A percentile compares a stretch with the other conserved stretches of the same genome.
These are phyloP conservation scores for human (Homo sapiens) DNA, from an alignment of 2,113 vertebrate genomes.

Conservation along the genomic window DNA sequence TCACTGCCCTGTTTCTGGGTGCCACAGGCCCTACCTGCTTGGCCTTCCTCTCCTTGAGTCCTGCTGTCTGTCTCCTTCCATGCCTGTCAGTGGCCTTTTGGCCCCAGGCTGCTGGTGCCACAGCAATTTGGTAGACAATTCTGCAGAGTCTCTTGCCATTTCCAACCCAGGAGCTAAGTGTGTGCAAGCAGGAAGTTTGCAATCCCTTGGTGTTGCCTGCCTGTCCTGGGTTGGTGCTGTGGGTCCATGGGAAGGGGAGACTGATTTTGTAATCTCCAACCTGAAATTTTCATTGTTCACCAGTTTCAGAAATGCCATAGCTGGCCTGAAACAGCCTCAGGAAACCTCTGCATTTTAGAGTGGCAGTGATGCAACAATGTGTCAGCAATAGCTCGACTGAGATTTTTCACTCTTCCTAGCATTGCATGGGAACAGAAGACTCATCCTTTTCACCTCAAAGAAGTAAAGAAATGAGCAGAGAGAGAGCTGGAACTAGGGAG, in stretches of 20 bases:
- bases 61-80: background rate
- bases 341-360: background rate
- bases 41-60: background rate
- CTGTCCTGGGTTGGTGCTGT: background rate
- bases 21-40: background rate
- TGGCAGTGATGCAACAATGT: background rate
- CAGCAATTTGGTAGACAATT: background rate
- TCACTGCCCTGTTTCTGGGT: background rate
- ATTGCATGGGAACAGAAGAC: background rate
- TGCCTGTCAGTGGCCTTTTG: background rate
- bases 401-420: background rate
- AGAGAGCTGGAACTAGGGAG: background rate
- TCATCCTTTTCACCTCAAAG: background rate
- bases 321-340: background rate
- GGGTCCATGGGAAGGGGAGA: background rate
- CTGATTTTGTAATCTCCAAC: background rate
- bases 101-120: background rate
- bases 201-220: background rate
- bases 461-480: background rate
- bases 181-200: background rate
- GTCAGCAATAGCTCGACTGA: fast-evolving
- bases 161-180: background rate
- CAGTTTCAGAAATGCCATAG: background rate
- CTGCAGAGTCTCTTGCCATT: background rate
- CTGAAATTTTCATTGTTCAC: background rate